Evolutionary conservation across 2,113 vertebrate genomes (phyloP).

Genomic region (Ptychochromis oligacanthus): DNA sequence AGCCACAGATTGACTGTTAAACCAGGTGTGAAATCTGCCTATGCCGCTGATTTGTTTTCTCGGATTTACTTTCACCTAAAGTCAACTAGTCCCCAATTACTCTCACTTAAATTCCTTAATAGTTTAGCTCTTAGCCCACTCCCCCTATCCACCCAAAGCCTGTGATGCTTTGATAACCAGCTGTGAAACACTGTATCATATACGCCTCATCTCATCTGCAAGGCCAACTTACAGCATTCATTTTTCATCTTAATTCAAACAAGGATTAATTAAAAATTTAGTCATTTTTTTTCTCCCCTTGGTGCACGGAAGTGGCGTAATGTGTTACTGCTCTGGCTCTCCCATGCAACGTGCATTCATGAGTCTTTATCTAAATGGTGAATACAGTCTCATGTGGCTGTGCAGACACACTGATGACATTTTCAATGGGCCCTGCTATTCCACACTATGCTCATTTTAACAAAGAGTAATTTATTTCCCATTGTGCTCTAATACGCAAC

Average conservation of each 20-base stretch:
- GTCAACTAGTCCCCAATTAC: conserved; percentile 19
- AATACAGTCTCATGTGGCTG: conserved; percentile 42
- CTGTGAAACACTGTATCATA: conserved; percentile 49
- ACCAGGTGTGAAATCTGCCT: conserved; percentile 47
- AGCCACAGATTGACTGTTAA: conserved; percentile 7
- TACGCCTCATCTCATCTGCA: conserved; percentile 59
- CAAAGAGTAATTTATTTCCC: conserved; percentile 39
- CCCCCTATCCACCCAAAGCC: neutral
- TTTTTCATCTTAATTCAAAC: conserved; percentile 74
- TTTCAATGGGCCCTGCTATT: conserved; percentile 43
- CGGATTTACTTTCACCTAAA: conserved; percentile 30
- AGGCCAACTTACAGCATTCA: conserved; percentile 50
- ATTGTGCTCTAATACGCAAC: conserved; percentile 40
- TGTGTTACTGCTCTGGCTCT: conserved; percentile 53
- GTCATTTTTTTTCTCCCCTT: conserved; percentile 37
- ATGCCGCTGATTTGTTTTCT: conserved; percentile 16
- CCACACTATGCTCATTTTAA: conserved; percentile 41
- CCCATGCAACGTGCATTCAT: conserved; percentile 44
- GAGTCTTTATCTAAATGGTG: conserved; percentile 56
- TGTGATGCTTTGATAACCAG: conserved; percentile 43
- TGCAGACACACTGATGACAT: conserved; percentile 31
- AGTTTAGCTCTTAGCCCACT: neutral
- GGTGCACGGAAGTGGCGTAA: conserved; percentile 47
- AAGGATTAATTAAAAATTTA: conserved; percentile 74
- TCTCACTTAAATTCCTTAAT: conserved; percentile 8